Evolutionary conservation across 1,140 invertebrate species (phyloP).

Genomic region (Magallana angulata): DNA sequence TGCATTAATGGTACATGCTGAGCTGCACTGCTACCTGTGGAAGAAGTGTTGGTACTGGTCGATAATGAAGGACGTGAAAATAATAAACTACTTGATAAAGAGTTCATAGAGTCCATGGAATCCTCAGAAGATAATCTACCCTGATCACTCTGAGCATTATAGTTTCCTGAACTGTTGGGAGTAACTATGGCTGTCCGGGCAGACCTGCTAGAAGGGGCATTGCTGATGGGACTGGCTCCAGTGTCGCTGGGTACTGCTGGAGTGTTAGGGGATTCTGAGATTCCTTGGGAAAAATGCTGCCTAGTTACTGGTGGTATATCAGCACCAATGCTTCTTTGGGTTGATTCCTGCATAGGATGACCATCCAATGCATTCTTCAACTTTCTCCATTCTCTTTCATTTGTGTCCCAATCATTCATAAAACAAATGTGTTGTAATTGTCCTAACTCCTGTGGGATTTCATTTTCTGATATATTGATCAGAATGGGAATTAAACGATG

Average conservation of each 20-base stretch:
- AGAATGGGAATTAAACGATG: constrained; percentile 3
- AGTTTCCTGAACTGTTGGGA: too few species aligned
- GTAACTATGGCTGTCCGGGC: too few species aligned
- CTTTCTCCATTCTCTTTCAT: constrained; percentile 9
- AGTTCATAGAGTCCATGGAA: neutral
- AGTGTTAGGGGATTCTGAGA: neutral
- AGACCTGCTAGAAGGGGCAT: too few species aligned
- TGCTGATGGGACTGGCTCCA: neutral
- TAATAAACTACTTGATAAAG: neutral
- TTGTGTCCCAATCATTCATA: neutral
- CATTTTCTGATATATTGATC: neutral
- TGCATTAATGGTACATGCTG: neutral
- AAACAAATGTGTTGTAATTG: neutral
- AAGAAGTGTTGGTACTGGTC: neutral
- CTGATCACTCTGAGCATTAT: too few species aligned
- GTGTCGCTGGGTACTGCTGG: neutral
- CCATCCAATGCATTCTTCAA: constrained; percentile 17
- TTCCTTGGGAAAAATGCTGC: neutral
- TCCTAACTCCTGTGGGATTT: neutral
- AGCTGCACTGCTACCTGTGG: neutral
- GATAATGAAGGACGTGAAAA: neutral
- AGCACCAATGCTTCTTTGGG: neutral
- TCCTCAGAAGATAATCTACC: neutral
- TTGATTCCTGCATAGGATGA: neutral
- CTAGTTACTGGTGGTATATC: neutral